Percentiles rank a stretch among this genome's conserved stretches.
These are phyloP conservation scores for Ceuthmochares aereus DNA, from an alignment of 2,113 vertebrate species.

Conservation along the genomic window DNA sequence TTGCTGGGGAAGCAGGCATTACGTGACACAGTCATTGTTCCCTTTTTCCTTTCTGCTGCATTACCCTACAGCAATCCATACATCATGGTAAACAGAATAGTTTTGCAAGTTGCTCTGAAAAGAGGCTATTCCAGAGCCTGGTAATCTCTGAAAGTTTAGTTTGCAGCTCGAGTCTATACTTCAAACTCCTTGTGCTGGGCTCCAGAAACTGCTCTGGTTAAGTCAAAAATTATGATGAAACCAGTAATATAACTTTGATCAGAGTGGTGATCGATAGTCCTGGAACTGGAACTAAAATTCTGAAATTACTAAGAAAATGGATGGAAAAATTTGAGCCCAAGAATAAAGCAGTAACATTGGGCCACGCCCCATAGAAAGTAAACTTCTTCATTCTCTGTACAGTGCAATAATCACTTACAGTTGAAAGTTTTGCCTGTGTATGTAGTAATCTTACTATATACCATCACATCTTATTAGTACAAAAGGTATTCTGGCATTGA, in stretches of 20 bases:
- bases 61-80: neutral
- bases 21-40: accelerated
- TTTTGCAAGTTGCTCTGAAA: neutral
- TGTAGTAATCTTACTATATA: neutral
- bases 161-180: neutral
- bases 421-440: neutral
- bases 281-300: neutral
- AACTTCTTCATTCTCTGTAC: neutral
- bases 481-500: constrained; percentile 16
- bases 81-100: neutral
- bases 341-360: neutral
- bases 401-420: neutral
- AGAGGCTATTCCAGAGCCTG: neutral
- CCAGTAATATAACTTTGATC: neutral
- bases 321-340: neutral
- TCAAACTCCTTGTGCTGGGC: neutral
- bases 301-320: neutral
- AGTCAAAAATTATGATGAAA: neutral
- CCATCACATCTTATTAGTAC: neutral
- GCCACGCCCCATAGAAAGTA: neutral
- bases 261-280: neutral
- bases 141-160: neutral
- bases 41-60: neutral
- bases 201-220: neutral
- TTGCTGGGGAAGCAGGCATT: neutral